phyloP scores from a whole-genome alignment of 2,888 invertebrate species.

The Muscina levida region DNA sequence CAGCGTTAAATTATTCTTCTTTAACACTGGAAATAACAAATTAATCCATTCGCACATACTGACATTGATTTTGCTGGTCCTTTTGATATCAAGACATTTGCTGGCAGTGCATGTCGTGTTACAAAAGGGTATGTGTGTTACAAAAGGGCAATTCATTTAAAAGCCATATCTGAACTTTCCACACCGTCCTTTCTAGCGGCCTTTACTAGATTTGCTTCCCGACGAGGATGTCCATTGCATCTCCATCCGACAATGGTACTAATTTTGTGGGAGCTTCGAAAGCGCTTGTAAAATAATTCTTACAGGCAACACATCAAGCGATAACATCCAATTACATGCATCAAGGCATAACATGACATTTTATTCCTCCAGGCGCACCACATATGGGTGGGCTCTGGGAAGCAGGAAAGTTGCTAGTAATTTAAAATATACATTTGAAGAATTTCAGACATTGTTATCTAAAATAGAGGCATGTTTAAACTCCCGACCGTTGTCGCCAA shows the following conservation, averaged over 20 bases:
- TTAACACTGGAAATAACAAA: not conserved
- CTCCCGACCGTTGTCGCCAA: constrained; percentile 19
- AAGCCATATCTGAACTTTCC: constrained; percentile 6
- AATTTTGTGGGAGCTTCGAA: constrained; percentile 58
- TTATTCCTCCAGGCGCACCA: too few relatives aligned
- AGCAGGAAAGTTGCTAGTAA: constrained; percentile 37
- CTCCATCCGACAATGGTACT: constrained; percentile 60
- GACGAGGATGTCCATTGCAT: constrained; percentile 48
- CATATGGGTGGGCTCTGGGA: constrained; percentile 45
- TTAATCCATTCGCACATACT: constrained; percentile 28
- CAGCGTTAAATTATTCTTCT: constrained; percentile 24
- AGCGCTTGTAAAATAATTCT: not conserved
- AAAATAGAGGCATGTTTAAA: constrained; percentile 33
- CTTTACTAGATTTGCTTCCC: constrained; percentile 48
- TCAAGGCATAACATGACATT: too few relatives aligned
- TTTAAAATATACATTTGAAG: constrained; percentile 43
- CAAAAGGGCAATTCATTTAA: constrained; percentile 29
- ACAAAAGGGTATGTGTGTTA: constrained; percentile 44
- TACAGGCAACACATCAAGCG: not conserved
- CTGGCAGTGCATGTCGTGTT: not conserved
- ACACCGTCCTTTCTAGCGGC: constrained; percentile 54
- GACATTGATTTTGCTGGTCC: constrained; percentile 42
- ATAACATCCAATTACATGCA: constrained; percentile 27
- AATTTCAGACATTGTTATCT: constrained; percentile 6
- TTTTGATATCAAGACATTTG: constrained; percentile 23